A percentile compares a stretch with the other conserved stretches of the same genome.
phyloP scores from a whole-genome alignment of 2,797 vertebrate species.

The Xenopus petersii region DNA sequence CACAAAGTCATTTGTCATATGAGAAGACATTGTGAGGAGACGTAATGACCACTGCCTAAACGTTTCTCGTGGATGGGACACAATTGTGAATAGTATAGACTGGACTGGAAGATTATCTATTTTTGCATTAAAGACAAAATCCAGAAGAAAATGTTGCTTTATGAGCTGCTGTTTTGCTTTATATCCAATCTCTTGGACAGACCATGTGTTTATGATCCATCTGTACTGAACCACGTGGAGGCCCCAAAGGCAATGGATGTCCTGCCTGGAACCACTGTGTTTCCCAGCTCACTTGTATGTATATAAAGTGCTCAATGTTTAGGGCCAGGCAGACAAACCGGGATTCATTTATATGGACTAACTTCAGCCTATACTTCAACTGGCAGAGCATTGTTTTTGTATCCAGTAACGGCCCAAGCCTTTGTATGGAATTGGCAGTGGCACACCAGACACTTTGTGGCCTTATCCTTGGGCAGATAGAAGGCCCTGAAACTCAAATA shows the following conservation, averaged over 20 bases:
- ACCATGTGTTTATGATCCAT: background rate
- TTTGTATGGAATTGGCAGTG: no score
- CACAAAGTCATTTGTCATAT: constrained; percentile 90
- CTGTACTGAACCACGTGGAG: background rate
- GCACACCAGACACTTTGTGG: no score
- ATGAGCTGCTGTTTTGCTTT: background rate
- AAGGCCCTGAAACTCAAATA: no score
- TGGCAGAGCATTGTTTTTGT: background rate
- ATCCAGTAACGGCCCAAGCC: background rate
- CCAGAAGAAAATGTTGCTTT: constrained; percentile 8
- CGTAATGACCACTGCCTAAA: constrained; percentile 1
- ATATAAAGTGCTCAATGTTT: background rate
- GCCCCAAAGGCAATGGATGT: background rate
- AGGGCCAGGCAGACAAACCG: background rate
- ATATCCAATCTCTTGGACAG: background rate
- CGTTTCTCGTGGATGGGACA: constrained; percentile 6
- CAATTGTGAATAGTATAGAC: constrained; percentile 25
- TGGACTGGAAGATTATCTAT: constrained; percentile 29
- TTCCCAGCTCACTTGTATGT: background rate
- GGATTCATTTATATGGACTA: background rate
- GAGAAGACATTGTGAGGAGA: constrained; percentile 10
- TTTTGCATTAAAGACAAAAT: constrained; percentile 40
- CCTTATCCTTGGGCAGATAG: no score
- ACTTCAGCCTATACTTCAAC: background rate
- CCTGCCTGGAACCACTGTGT: background rate